phyloP scores from a whole-genome alignment of 2,113 vertebrate genomes.

The Scatophagus argus region DNA sequence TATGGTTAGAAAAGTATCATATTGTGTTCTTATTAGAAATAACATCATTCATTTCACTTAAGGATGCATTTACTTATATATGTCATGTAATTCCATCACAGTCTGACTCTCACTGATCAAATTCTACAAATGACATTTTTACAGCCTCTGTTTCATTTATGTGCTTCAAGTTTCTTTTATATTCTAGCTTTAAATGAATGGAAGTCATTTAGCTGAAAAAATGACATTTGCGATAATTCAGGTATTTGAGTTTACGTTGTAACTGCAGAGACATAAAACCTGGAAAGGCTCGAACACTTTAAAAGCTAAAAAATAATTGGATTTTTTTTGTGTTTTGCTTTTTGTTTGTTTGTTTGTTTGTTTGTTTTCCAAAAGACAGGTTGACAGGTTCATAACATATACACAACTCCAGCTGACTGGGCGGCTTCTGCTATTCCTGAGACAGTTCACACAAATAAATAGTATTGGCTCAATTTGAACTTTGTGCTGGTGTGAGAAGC shows the following conservation, averaged over 20 bases:
- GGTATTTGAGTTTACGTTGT: not conserved
- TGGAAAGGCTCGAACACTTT: not conserved
- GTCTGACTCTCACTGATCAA: not conserved
- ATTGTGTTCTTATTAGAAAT: not conserved
- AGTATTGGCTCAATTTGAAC: not conserved
- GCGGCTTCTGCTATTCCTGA: not conserved
- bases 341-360: no score
- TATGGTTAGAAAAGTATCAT: not conserved
- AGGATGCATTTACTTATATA: no score
- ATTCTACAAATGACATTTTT: not conserved
- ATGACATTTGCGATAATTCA: not conserved
- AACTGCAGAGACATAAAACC: not conserved
- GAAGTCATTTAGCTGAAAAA: not conserved
- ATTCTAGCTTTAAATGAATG: not conserved
- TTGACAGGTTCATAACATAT: no score
- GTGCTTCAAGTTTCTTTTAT: no score
- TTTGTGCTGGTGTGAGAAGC: not conserved
- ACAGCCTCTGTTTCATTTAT: not conserved
- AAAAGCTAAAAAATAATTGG: no score
- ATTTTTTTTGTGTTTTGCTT: no score
- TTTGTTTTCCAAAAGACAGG: no score
- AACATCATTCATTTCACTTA: not conserved
- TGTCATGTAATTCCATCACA: not conserved
- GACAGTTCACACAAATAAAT: not conserved
- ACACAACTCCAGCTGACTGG: not conserved